Evolutionary conservation across 2,797 vertebrate species (phyloP).

Genomic region (Hyperoplus immaculatus): DNA sequence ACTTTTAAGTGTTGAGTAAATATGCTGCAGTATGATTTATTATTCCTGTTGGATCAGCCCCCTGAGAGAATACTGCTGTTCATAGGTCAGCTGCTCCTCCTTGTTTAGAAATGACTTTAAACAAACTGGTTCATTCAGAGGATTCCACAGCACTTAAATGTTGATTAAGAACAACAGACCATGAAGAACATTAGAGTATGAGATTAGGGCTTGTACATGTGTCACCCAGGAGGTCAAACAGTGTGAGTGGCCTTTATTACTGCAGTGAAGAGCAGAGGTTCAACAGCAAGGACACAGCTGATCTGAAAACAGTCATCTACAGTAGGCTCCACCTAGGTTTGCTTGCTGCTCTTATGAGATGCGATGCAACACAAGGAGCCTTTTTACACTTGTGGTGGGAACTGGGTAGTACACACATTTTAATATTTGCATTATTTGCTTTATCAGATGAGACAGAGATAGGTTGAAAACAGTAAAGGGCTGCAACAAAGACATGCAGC

Average conservation of each 20-base stretch:
- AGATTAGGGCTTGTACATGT: background rate
- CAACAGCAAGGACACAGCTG: background rate
- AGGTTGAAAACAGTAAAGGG: no score
- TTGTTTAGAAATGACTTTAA: constrained; percentile 14
- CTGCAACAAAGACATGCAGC: no score
- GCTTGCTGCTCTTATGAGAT: background rate
- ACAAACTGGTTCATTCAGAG: background rate
- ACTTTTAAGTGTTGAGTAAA: background rate
- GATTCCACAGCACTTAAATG: background rate
- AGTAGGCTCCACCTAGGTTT: background rate
- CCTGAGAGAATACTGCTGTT: constrained; percentile 1
- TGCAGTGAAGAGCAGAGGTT: constrained; percentile 2
- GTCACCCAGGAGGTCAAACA: background rate
- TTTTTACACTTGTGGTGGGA: background rate
- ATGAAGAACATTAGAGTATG: background rate
- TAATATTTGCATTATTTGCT: no score
- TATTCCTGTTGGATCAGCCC: background rate
- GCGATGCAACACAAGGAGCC: background rate
- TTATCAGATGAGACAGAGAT: no score
- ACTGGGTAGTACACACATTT: no score
- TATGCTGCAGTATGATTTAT: constrained; percentile 1
- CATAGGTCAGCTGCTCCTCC: background rate
- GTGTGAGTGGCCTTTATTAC: constrained; percentile 23
- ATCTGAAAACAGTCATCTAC: constrained; percentile 9
- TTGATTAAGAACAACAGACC: constrained; percentile 5